Conservation (phyloP, 2,888 invertebrate genomes). For the Athripsodes cinereus region DNA sequence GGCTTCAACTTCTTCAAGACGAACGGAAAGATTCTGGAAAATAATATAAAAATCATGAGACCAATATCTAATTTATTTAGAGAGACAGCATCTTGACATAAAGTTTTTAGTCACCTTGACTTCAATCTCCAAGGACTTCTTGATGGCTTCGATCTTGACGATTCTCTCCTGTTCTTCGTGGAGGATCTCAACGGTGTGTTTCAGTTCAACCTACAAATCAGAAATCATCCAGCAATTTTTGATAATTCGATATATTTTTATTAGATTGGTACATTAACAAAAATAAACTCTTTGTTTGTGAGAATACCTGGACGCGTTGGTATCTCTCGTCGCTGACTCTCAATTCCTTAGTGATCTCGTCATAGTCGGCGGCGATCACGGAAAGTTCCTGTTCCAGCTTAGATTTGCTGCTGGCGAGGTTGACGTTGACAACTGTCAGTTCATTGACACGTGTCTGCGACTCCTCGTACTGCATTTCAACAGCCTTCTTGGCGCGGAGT, state of each 20-base stretch:
- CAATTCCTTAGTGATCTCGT: conserved; percentile 95
- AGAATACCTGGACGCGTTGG: conserved; percentile 73
- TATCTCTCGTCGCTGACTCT: conserved; percentile 90
- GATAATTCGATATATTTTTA: too few species aligned
- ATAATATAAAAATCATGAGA: neutral
- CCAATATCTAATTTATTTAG: too few species aligned
- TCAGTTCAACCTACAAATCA: conserved; percentile 68
- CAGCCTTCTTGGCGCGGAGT: conserved; percentile 83
- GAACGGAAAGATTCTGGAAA: conserved; percentile 72
- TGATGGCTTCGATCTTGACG: conserved; percentile 94
- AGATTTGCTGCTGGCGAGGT: conserved; percentile 87
- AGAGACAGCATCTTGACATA: neutral
- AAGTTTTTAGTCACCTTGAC: conserved; percentile 59
- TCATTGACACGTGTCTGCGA: conserved; percentile 89
- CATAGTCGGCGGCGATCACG: conserved; percentile 91
- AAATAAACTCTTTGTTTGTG: too few species aligned
- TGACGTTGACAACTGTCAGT: conserved; percentile 90
- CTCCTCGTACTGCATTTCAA: conserved; percentile 89
- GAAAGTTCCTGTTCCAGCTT: conserved; percentile 93
- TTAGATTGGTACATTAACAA: too few species aligned
- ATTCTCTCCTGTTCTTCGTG: conserved; percentile 96
- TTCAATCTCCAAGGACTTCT: conserved; percentile 96
- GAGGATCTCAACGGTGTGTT: conserved; percentile 88
- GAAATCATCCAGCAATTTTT: too few species aligned
- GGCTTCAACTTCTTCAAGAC: conserved; percentile 93